A percentile compares a stretch with the other conserved stretches of the same genome.
These are phyloP conservation scores for Scaptomyza montana DNA, from an alignment of 1,140 invertebrate genomes.

Conservation along the genomic window DNA sequence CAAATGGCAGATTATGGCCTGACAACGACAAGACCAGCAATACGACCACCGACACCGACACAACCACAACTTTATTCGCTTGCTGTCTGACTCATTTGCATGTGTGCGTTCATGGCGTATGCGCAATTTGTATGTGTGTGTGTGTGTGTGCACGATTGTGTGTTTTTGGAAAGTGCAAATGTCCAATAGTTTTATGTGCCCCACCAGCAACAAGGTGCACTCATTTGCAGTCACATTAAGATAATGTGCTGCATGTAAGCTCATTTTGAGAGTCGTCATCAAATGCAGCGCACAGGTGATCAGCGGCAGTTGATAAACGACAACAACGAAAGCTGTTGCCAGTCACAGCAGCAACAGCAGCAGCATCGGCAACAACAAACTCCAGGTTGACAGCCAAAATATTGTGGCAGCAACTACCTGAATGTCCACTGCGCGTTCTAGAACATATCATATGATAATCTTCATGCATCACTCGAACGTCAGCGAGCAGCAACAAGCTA, in stretches of 20 bases:
- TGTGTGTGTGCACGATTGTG: slow-evolving; percentile 3
- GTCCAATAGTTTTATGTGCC: slow-evolving; percentile 22
- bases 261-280: slow-evolving; percentile 62
- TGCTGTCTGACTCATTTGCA: slow-evolving; percentile 35
- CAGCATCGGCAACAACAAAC: slow-evolving; percentile 12
- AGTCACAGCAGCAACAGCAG: slow-evolving; percentile 23
- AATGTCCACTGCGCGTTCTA: slow-evolving; percentile 50
- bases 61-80: slow-evolving; percentile 20
- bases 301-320: slow-evolving; percentile 74
- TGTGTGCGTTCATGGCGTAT: slow-evolving; percentile 42
- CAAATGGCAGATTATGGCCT: slow-evolving; percentile 65
- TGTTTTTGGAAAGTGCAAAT: slow-evolving; percentile 8
- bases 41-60: slow-evolving; percentile 12
- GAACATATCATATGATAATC: slow-evolving; percentile 81
- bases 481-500: slow-evolving; percentile 53
- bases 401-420: slow-evolving; percentile 43
- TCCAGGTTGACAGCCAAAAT: slow-evolving; percentile 64
- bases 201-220: slow-evolving; percentile 48
- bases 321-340: slow-evolving; percentile 45
- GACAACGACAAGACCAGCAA: slow-evolving; percentile 35
- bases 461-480: slow-evolving; percentile 78
- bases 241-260: slow-evolving; percentile 75
- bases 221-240: slow-evolving; percentile 80
- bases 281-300: slow-evolving; percentile 70
- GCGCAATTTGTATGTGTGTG: slow-evolving; percentile 16